Evolutionary conservation across 2,797 vertebrate genomes (phyloP).

Genomic region (Lacerta agilis): DNA sequence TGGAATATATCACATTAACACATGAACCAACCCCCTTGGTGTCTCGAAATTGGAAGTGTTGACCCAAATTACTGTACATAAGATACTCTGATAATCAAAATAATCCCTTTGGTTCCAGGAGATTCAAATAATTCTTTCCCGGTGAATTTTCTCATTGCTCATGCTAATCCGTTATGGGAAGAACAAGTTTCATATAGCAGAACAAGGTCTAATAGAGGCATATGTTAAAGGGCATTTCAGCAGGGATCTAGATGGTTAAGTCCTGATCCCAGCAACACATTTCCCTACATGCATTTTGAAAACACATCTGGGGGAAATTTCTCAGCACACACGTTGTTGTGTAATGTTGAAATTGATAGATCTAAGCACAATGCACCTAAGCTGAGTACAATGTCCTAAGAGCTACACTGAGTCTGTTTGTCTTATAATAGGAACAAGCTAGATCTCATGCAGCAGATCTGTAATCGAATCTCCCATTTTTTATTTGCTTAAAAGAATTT

Average conservation of each 20-base stretch:
- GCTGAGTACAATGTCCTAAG: not conserved
- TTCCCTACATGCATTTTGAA: not conserved
- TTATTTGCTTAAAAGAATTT: not conserved
- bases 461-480: not conserved
- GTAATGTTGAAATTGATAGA: not conserved
- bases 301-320: not conserved
- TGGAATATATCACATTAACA: not conserved
- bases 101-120: not conserved
- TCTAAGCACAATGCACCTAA: not conserved
- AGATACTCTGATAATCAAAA: not conserved
- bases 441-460: not conserved
- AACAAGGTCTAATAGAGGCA: not conserved
- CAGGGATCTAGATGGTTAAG: not conserved
- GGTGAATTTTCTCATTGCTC: not conserved
- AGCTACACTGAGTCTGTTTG: not conserved
- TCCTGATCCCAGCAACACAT: not conserved
- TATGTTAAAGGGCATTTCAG: constrained; percentile 11
- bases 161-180: not conserved
- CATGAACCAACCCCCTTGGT: not conserved
- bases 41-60: not conserved
- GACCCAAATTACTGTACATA: not conserved
- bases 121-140: not conserved
- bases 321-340: not conserved
- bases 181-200: not conserved
- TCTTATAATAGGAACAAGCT: not conserved